Conservation (phyloP, 2,888 invertebrate genomes). For the Rotaria socialis region DNA sequence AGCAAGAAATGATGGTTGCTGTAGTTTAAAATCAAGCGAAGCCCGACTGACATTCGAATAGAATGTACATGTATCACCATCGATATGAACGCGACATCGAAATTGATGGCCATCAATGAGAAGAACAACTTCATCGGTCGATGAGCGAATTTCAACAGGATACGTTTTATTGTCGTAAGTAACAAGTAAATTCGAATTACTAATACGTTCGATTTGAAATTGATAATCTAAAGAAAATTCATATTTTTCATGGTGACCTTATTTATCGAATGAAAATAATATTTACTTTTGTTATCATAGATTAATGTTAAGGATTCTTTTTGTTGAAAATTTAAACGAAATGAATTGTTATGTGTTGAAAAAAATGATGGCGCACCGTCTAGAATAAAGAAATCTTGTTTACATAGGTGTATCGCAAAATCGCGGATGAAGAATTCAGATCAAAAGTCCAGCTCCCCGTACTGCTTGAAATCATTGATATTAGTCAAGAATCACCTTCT, state of each 20-base stretch:
- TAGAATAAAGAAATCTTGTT: conserved; percentile 20
- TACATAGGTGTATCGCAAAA: too few relatives aligned
- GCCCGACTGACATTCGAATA: conserved; percentile 16
- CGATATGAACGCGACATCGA: conserved; percentile 5
- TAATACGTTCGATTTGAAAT: not conserved
- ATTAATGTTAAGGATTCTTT: conserved; percentile 51
- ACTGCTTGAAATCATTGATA: too few relatives aligned
- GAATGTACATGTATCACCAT: conserved; percentile 34
- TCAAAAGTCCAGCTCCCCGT: too few relatives aligned
- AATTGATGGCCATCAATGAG: conserved; percentile 6
- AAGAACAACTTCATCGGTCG: not conserved
- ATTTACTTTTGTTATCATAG: conserved; percentile 54
- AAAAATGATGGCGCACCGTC: conserved; percentile 48
- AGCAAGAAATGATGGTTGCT: conserved; percentile 3
- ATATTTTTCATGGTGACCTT: too few relatives aligned
- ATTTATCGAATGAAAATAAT: not conserved
- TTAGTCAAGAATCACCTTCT: too few relatives aligned
- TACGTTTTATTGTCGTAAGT: not conserved
- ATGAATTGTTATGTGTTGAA: conserved; percentile 48
- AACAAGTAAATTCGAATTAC: not conserved
- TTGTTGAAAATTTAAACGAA: conserved; percentile 52
- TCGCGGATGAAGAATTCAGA: too few relatives aligned
- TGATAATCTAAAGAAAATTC: not conserved
- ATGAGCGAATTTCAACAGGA: not conserved
- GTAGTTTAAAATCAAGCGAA: conserved; percentile 13